Evolutionary conservation across 1,140 invertebrate genomes (phyloP).

Genomic region (honey bee (Apis mellifera)): Amel_HAv3.1 CM009933.2:5889001-5889500

Average conservation of each 20-base stretch:
- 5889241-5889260: constrained; percentile 18
- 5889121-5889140: neutral
- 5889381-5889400: constrained; percentile 6
- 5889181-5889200: no score
- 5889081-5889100: no score
- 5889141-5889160: no score
- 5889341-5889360: constrained; percentile 55
- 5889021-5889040: neutral
- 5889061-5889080: no score
- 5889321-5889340: constrained; percentile 72
- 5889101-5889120: constrained; percentile 21
- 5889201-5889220: neutral
- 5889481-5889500: constrained; percentile 4
- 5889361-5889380: constrained; percentile 32
- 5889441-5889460: neutral
- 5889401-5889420: neutral
- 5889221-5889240: constrained; percentile 56
- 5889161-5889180: no score
- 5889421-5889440: neutral
- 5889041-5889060: no score
- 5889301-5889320: constrained; percentile 81
- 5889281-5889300: constrained; percentile 77
- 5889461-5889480: neutral
- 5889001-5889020: no score
- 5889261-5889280: constrained; percentile 28